Evolutionary conservation across 2,888 invertebrate species (phyloP).

Genomic region (Aphelenchoides bicaudatus): DNA sequence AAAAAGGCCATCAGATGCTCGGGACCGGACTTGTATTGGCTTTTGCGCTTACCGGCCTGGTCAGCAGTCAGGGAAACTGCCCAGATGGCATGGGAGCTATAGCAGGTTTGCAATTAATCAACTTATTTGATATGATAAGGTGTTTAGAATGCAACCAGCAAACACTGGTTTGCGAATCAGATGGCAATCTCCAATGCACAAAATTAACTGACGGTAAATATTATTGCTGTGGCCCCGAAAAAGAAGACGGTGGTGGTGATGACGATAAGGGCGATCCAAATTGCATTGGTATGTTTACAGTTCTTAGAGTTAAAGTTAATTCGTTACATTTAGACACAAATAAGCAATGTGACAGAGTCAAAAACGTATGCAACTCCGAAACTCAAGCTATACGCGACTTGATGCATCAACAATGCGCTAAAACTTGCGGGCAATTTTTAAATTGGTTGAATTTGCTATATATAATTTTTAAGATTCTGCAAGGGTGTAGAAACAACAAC

Average conservation of each 20-base stretch:
- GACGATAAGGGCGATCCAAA: neutral
- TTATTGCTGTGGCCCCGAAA: constrained; percentile 6
- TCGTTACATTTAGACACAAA: too few species aligned
- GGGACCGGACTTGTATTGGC: too few species aligned
- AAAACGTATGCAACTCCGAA: neutral
- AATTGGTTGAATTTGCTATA: neutral
- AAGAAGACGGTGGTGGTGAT: neutral
- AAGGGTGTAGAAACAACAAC: neutral
- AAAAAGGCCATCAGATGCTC: too few species aligned
- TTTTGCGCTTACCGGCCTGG: too few species aligned
- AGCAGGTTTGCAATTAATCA: too few species aligned
- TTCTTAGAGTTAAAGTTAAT: too few species aligned
- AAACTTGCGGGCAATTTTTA: constrained; percentile 4
- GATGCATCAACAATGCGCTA: neutral
- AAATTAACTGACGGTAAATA: neutral
- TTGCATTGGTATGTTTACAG: neutral
- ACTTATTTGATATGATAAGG: too few species aligned
- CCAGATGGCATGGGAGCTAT: too few species aligned
- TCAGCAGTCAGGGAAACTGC: neutral
- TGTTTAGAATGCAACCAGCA: constrained; percentile 6
- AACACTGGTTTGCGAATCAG: constrained; percentile 1
- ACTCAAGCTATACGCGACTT: neutral
- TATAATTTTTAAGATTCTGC: neutral
- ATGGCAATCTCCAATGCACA: neutral
- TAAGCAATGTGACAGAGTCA: neutral